Conservation (phyloP, 2,888 invertebrate species). For the Amblyjoppa proteus region DNA sequence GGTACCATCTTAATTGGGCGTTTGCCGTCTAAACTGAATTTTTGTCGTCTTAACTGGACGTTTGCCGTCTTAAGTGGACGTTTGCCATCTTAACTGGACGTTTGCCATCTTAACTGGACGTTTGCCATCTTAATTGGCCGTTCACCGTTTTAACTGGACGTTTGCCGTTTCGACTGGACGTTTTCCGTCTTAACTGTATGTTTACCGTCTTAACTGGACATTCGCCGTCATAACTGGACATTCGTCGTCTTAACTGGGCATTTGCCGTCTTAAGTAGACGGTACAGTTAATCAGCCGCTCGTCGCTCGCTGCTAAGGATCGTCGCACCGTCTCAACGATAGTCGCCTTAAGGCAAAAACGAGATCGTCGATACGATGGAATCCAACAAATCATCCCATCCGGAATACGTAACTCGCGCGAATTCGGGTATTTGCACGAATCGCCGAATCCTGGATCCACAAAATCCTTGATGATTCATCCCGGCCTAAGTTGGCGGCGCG, state of each 20-base stretch:
- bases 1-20: conserved; percentile 18
- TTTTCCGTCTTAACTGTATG: no score
- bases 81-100: no score
- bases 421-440: conserved; percentile 29
- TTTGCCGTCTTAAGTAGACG: not conserved
- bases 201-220: no score
- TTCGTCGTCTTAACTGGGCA: no score
- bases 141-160: no score
- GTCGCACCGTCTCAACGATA: conserved; percentile 1
- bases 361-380: conserved; percentile 23
- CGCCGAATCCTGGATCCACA: not conserved
- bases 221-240: no score
- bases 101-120: no score
- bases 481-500: not conserved
- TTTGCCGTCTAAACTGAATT: conserved; percentile 3
- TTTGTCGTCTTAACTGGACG: no score
- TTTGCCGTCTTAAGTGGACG: no score
- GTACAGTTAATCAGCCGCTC: not conserved
- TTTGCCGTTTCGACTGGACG: no score
- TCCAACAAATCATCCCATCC: conserved; percentile 36
- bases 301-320: not conserved
- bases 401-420: not conserved
- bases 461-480: not conserved
- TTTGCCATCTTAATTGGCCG: no score
- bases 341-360: not conserved